Percentiles rank a stretch among this genome's conserved stretches.
These are phyloP conservation scores for Stomatorhinus walkeri DNA, from an alignment of 2,797 vertebrate species.

Conservation along the genomic window DNA sequence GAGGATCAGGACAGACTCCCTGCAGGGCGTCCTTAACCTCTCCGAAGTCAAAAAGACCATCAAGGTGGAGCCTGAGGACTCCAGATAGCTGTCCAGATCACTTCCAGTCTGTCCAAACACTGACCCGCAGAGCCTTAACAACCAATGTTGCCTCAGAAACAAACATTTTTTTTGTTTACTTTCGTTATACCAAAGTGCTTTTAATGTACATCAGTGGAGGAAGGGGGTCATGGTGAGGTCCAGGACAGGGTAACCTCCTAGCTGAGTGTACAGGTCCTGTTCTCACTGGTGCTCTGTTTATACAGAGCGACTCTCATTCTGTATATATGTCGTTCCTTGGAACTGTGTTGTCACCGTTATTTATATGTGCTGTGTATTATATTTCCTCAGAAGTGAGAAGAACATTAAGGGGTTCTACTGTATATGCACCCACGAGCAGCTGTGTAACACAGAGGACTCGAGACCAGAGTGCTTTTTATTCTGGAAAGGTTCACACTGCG, in stretches of 20 bases:
- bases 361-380: not conserved
- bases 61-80: constrained; percentile 94
- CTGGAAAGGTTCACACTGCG: not conserved
- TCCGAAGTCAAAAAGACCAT: constrained; percentile 81
- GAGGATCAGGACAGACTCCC: constrained; percentile 49
- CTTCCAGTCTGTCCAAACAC: constrained; percentile 24
- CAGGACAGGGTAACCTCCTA: not conserved
- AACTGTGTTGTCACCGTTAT: not conserved
- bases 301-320: not conserved
- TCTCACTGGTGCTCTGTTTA: not conserved
- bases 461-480: not conserved
- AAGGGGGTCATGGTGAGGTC: not conserved
- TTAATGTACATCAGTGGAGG: constrained; percentile 44
- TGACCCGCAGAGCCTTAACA: constrained; percentile 92
- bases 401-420: not conserved
- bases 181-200: constrained; percentile 61
- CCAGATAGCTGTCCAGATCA: constrained; percentile 49
- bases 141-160: constrained; percentile 94
- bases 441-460: not conserved
- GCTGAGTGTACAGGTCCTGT: not conserved
- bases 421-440: not conserved
- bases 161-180: constrained; percentile 44
- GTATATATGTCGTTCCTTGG: constrained; percentile 14
- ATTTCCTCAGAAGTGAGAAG: not conserved
- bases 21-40: constrained; percentile 72